Percentiles rank a stretch among this genome's conserved stretches.
phyloP scores from a whole-genome alignment of 64 coral and sea anemone genomes.

The Dendrophyllia cribrosa region DNA sequence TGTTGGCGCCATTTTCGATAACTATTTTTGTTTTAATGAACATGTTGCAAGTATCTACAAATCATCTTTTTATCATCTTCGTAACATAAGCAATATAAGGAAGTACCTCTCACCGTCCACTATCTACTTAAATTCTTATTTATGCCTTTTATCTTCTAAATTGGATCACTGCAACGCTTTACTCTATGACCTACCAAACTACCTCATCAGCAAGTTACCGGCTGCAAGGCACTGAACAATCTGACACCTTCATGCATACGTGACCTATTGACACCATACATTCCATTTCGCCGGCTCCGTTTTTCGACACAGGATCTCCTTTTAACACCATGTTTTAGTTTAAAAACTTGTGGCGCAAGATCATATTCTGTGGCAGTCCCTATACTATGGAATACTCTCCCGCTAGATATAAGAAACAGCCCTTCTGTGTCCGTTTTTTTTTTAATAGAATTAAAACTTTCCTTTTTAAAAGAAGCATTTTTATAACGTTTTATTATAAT shows the following conservation, averaged over 20 bases:
- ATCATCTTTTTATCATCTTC: conserved; percentile 26
- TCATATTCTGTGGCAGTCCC: conserved; percentile 9
- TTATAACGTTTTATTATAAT: background rate
- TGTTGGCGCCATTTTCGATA: conserved; percentile 22
- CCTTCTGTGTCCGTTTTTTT: background rate
- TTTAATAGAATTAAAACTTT: conserved; percentile 8
- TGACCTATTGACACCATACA: conserved; percentile 38
- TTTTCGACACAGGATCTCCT: conserved; percentile 30
- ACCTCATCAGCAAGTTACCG: conserved; percentile 29
- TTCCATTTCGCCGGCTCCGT: conserved; percentile 24
- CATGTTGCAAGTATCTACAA: conserved; percentile 59
- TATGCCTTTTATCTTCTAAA: conserved; percentile 61
- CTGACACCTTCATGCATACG: conserved; percentile 40
- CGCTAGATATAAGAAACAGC: background rate
- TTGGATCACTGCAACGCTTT: conserved; percentile 59
- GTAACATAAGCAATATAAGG: conserved; percentile 50
- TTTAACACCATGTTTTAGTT: background rate
- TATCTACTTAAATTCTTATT: conserved; percentile 21
- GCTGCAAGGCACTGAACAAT: conserved; percentile 32
- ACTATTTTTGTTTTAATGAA: conserved; percentile 20
- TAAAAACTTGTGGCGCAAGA: background rate
- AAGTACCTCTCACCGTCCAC: conserved; percentile 25
- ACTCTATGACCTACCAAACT: conserved; percentile 41
- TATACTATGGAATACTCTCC: conserved; percentile 58
- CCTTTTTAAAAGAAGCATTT: conserved; percentile 20